A percentile compares a stretch with the other conserved stretches of the same genome.
Evolutionary conservation across 1,140 invertebrate genomes (phyloP).

Genomic region (Protaetia brevitarsis): DNA sequence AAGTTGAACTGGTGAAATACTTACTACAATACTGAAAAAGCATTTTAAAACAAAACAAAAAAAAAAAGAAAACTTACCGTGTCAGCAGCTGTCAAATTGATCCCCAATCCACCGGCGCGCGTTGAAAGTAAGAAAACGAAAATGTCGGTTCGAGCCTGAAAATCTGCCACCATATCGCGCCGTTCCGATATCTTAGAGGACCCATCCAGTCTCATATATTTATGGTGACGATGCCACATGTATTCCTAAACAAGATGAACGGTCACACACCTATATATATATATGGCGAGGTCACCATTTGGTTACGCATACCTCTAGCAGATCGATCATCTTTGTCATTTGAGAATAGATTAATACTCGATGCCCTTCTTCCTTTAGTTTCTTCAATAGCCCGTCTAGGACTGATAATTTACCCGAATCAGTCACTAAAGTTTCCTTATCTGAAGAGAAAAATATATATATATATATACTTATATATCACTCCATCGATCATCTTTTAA

Average conservation of each 20-base stretch:
- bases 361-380: slow-evolving; percentile 83
- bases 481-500: not conserved
- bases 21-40: slow-evolving; percentile 15
- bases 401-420: slow-evolving; percentile 92
- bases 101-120: slow-evolving; percentile 93
- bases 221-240: slow-evolving; percentile 89
- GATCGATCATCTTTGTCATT: slow-evolving; percentile 96
- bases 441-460: too few species aligned
- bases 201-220: slow-evolving; percentile 88
- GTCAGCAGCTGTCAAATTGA: slow-evolving; percentile 97
- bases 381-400: slow-evolving; percentile 77
- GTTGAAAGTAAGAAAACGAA: slow-evolving; percentile 97
- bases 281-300: not conserved
- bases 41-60: not conserved
- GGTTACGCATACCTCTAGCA: slow-evolving; percentile 73
- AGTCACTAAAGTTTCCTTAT: slow-evolving; percentile 87
- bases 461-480: slow-evolving; percentile 38
- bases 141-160: slow-evolving; percentile 84
- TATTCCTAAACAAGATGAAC: slow-evolving; percentile 58
- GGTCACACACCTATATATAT: slow-evolving; percentile 50
- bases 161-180: slow-evolving; percentile 91
- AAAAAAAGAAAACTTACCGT: slow-evolving; percentile 68
- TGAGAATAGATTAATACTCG: slow-evolving; percentile 95
- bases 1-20: not conserved
- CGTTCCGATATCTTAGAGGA: slow-evolving; percentile 90